phyloP scores from a whole-genome alignment of 2,888 invertebrate genomes.

The Athalia circularis region DNA sequence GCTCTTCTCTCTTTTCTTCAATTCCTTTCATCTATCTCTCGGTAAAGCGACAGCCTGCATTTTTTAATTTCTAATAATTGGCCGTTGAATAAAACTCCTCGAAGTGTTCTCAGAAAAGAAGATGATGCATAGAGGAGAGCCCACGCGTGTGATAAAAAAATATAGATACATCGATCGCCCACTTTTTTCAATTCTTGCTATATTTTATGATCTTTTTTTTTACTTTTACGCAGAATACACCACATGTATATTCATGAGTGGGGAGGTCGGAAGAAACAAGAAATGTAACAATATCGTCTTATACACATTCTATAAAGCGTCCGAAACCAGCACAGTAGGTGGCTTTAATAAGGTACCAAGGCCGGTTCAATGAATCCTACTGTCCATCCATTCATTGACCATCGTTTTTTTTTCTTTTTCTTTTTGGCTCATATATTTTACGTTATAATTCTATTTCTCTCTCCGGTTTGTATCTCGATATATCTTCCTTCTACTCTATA shows the following conservation, averaged over 20 bases:
- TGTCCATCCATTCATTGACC: conserved; percentile 55
- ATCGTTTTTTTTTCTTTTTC: background rate
- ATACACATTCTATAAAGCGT: no score
- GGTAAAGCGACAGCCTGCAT: background rate
- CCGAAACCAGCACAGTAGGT: conserved; percentile 54
- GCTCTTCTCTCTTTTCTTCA: background rate
- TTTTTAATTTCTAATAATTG: conserved; percentile 16
- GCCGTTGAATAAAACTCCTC: conserved; percentile 14
- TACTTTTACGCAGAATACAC: no score
- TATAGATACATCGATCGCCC: no score
- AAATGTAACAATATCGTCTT: conserved; percentile 5
- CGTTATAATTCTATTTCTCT: conserved; percentile 5
- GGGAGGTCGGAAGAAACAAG: conserved; percentile 42
- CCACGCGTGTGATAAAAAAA: background rate
- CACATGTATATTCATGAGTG: conserved; percentile 7
- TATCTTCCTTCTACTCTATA: no score
- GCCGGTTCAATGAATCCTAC: conserved; percentile 68
- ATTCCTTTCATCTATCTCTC: background rate
- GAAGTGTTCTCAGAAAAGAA: conserved; percentile 12
- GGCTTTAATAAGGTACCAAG: conserved; percentile 66
- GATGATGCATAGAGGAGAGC: background rate
- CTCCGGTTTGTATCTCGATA: no score
- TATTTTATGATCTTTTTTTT: no score
- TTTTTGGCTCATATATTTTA: conserved; percentile 3
- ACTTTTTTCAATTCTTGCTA: no score